Evolutionary conservation across 1,140 invertebrate species (phyloP).

Genomic region (Euglossa dilemma): DNA sequence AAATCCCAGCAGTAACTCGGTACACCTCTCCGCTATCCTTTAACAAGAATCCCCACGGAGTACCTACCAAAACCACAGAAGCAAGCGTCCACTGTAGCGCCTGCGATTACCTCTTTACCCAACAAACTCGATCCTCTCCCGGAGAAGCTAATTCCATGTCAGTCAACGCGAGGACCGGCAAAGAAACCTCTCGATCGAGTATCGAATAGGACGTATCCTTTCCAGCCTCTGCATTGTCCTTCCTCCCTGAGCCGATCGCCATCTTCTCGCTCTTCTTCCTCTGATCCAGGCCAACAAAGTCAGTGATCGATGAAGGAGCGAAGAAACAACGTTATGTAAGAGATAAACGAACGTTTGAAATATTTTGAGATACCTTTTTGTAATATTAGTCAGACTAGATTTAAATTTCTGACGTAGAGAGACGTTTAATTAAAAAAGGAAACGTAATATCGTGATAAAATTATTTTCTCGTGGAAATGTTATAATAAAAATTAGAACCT

Average conservation of each 20-base stretch:
- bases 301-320: no score
- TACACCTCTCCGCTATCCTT: background rate
- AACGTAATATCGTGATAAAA: no score
- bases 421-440: no score
- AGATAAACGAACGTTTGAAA: no score
- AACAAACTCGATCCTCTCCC: background rate
- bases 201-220: background rate
- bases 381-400: no score
- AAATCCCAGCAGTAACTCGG: background rate
- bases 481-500: no score
- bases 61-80: background rate
- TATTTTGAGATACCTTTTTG: no score
- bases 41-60: background rate
- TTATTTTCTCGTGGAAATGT: no score
- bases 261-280: background rate
- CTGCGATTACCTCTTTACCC: background rate
- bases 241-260: background rate
- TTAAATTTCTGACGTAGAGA: no score
- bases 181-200: background rate
- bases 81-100: background rate
- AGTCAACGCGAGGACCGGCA: background rate
- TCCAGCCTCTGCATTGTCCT: background rate
- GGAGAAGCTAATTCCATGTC: slow-evolving; percentile 16
- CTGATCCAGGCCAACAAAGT: no score
- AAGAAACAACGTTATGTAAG: no score